Base-by-base conservation (phyloP, 2,888 invertebrate genomes). In the Leucoma salicis region DNA sequence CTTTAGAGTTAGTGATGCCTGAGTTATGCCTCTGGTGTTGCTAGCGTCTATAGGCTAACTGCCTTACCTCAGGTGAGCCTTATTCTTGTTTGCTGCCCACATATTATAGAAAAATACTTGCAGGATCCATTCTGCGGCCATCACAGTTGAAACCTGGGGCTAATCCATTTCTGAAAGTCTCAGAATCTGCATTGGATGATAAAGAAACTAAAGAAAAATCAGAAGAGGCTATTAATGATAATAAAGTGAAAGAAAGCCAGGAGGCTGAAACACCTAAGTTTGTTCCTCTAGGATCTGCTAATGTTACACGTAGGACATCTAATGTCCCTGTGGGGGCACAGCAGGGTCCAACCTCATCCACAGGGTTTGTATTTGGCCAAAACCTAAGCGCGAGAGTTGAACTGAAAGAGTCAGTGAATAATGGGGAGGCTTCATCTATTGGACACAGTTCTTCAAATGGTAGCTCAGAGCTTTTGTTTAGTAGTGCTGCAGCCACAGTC, bases 331-430 rank as follows among this genome's bases (percentile, higher is more conserved):
- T 76, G 2, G 66, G 81, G 0, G 71, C 67, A 1, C 82, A 82
- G 25, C 70, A 82, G 1, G 63, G 80, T 10, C 68, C 83, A 0
- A 71, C 72, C 41, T 71, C 82, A 1, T 71, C 82, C 1, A 91
- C 93, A 15, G 93, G 93, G 24, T 97, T 97, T 89, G 95, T 97
- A 10, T 98, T 98, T 79, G 97, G 97, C 1, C 96, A 97, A 78
- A 97, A 97, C 82, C 91, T 97, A 35, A 95, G 95, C 66, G 97
- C 96, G 57, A 91, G 97, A 59, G 97, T 96, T 7, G 89, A 94
- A 18, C 93, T 92, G 25, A 91, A 92, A 52, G 90, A 86, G 35
- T 90, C 90, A 46, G 82, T 90, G 1, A 91, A 89, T 35, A 90
- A 90, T 57, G 91, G 91, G n/a, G 82, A 85, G 31, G 73, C 78